Conservation (phyloP, 2,888 invertebrate species). For the Ochropleura leucogaster region DNA sequence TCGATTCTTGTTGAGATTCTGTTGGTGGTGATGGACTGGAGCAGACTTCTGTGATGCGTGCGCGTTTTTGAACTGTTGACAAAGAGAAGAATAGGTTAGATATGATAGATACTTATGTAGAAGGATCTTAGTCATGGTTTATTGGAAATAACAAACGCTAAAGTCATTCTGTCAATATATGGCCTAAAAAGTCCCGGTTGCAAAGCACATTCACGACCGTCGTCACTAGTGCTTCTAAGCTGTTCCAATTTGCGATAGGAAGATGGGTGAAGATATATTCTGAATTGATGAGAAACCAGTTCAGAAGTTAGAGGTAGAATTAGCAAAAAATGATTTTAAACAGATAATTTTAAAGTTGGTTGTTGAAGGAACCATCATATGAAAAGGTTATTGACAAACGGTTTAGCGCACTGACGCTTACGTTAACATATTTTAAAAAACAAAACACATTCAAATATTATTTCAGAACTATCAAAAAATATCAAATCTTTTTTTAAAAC, state of each 20-base stretch:
- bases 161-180: background rate
- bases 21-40: slow-evolving; percentile 85
- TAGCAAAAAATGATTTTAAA: background rate
- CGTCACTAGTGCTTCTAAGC: background rate
- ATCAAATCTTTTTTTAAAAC: slow-evolving; percentile 38
- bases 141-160: background rate
- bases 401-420: slow-evolving; percentile 13
- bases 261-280: background rate
- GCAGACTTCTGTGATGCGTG: slow-evolving; percentile 87
- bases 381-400: background rate
- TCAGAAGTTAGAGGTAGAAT: background rate
- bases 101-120: background rate
- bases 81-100: slow-evolving; percentile 66
- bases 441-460: slow-evolving; percentile 29
- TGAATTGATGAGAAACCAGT: background rate
- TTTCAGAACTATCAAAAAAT: slow-evolving; percentile 28
- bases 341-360: background rate
- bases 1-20: slow-evolving; percentile 76
- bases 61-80: slow-evolving; percentile 88
- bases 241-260: background rate
- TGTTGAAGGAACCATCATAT: background rate
- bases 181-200: background rate
- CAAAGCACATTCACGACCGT: background rate
- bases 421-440: slow-evolving; percentile 5
- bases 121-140: background rate